Conservation (phyloP, 2,888 invertebrate species). For the Melanotus villosus region DNA sequence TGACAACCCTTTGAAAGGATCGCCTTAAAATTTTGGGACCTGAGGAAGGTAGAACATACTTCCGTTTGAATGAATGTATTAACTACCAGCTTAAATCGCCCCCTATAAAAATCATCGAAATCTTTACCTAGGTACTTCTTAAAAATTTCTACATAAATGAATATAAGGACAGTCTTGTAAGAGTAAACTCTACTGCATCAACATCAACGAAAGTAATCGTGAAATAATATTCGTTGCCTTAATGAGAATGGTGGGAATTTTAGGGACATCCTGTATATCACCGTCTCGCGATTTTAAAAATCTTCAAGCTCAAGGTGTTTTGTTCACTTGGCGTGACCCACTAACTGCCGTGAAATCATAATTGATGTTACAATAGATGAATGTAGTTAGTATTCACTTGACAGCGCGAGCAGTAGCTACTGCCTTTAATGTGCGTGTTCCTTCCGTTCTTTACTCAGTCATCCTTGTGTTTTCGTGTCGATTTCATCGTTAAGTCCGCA, state of each 20-base stretch:
- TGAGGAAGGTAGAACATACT: too few relatives aligned
- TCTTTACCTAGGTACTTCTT: too few relatives aligned
- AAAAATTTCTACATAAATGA: too few relatives aligned
- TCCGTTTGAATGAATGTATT: too few relatives aligned
- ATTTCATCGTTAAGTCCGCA: constrained; percentile 7
- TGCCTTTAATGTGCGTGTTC: constrained; percentile 44
- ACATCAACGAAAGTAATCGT: too few relatives aligned
- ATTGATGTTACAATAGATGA: constrained; percentile 49
- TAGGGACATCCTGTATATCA: not conserved
- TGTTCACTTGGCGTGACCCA: constrained; percentile 43
- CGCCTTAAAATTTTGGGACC: too few relatives aligned
- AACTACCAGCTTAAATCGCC: too few relatives aligned
- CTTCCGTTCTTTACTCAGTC: constrained; percentile 43
- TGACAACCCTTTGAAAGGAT: too few relatives aligned
- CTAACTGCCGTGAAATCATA: constrained; percentile 49
- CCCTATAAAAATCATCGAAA: too few relatives aligned
- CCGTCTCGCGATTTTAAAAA: not conserved
- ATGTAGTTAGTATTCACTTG: constrained; percentile 46
- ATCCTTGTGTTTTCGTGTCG: constrained; percentile 35
- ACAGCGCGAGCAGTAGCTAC: constrained; percentile 38
- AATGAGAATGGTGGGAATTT: not conserved
- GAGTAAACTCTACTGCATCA: too few relatives aligned
- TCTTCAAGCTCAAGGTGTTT: constrained; percentile 37
- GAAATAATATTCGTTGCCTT: too few relatives aligned
- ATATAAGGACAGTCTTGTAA: too few relatives aligned